Evolutionary conservation across 2,888 invertebrate species (phyloP), one percentile per base, ranked within the genome.

Genomic region (Sicus ferrugineus): DNA sequence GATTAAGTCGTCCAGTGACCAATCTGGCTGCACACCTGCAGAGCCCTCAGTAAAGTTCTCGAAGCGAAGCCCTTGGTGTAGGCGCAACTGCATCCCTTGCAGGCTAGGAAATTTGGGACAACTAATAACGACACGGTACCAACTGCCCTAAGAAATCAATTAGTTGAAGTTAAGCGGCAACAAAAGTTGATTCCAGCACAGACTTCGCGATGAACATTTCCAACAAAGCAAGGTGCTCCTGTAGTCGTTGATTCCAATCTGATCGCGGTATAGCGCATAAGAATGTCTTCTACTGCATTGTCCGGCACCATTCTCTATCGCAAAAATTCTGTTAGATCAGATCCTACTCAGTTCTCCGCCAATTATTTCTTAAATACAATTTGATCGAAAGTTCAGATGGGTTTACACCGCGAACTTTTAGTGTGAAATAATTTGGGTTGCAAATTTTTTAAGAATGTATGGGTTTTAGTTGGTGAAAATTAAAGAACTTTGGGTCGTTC

Each of bases 41-140:
- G 75, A 74, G 0, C 7, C 30, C 5, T 28, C 42, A 3, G 68
- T 75, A 50, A 75, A 75, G 0, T 21, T 69, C 19, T 72, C 74
- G n/a, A 77, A 75, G 34, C 72, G 69, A 48, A 77, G 67, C 2
- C 75, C 70, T 26, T 74, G 73, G 56, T 69, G 75, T 14, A 82
- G 63, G 48, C 75, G 69, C 3, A 83, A 14, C 34, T 75, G 62
- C 30, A 79, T 73, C 0, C 69, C 73, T 0, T 69, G n/a, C 2
- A 78, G 61, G 0, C 70, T 66, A 0, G 83, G 84, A 68, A 78
- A 79, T 14, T 78, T 70, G 0, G 83, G 83, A 7, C 81, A 75
- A 2, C 65, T 65, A 0, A 84, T 63, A 42, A 73, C 75, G 3
- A 83, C 16, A 3, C 78, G 76, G 7, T 73, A 71, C 73, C 76